These are phyloP conservation scores for Julus scandinavius DNA, from an alignment of 2,888 invertebrate species.

Conservation along the genomic window DNA sequence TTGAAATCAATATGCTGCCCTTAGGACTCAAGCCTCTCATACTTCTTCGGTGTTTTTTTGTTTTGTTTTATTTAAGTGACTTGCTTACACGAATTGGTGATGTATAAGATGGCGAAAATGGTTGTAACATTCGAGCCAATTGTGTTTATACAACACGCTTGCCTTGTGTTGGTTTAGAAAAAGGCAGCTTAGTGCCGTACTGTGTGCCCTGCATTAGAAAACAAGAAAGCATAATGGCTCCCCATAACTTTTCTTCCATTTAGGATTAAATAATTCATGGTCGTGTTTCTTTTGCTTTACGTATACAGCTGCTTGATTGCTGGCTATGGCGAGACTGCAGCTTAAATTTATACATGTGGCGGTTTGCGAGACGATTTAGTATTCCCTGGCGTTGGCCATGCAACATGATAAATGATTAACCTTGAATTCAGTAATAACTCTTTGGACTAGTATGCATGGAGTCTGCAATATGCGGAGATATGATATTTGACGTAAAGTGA, in stretches of 20 bases:
- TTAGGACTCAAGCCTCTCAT: background rate
- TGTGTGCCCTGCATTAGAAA: slow-evolving; percentile 6
- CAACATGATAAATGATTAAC: slow-evolving; percentile 24
- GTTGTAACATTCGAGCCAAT: background rate
- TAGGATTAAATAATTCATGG: slow-evolving; percentile 26
- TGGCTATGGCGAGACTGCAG: background rate
- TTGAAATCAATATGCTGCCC: background rate
- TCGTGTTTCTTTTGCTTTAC: background rate
- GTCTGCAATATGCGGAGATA: background rate
- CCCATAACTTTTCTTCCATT: background rate
- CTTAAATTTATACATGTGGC: slow-evolving; percentile 21
- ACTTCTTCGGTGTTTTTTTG: background rate
- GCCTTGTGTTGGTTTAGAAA: background rate
- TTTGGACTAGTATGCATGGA: background rate
- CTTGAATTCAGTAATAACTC: slow-evolving; percentile 16
- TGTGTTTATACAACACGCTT: background rate
- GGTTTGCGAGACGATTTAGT: background rate
- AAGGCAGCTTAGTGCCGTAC: background rate
- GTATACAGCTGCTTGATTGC: slow-evolving; percentile 13
- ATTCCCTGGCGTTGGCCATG: background rate
- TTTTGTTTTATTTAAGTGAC: background rate
- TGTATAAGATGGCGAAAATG: background rate
- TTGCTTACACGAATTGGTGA: background rate
- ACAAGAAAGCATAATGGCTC: background rate
- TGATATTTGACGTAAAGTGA: background rate